phyloP scores from a whole-genome alignment of 2,113 vertebrate genomes.

The Chaetura pelagica region DNA sequence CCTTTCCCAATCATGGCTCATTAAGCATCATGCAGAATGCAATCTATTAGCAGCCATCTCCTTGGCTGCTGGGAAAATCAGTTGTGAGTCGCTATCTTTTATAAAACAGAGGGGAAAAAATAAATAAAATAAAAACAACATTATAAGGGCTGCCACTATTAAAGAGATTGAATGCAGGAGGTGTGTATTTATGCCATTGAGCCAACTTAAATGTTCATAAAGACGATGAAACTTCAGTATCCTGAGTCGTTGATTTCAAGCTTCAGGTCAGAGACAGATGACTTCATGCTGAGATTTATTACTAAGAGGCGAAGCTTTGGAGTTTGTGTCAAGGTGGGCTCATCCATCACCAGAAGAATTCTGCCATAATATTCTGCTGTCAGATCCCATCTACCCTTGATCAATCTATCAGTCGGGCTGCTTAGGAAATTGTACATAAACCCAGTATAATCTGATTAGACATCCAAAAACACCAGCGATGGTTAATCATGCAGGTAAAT shows the following conservation, averaged over 20 bases:
- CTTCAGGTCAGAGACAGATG: conserved; percentile 74
- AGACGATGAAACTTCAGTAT: conserved; percentile 57
- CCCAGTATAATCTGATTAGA: conserved; percentile 34
- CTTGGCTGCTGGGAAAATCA: conserved; percentile 17
- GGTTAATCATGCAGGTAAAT: conserved; percentile 71
- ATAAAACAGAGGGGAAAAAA: conserved; percentile 1
- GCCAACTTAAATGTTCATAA: conserved; percentile 56
- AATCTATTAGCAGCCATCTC: conserved; percentile 46
- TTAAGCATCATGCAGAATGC: conserved; percentile 56
- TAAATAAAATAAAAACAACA: conserved; percentile 28
- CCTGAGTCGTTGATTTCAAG: conserved; percentile 42
- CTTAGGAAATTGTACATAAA: conserved; percentile 59
- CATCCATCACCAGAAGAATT: conserved; percentile 53
- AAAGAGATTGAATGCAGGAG: conserved; percentile 59
- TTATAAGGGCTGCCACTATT: conserved; percentile 59
- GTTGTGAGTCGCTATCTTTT: conserved; percentile 41
- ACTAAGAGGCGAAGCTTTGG: conserved; percentile 58
- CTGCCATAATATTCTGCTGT: conserved; percentile 56
- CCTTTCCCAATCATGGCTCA: conserved; percentile 56
- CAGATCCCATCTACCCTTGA: conserved; percentile 55
- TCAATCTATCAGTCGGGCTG: conserved; percentile 50
- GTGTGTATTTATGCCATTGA: conserved; percentile 53
- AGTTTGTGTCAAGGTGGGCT: conserved; percentile 61
- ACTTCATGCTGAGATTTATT: conserved; percentile 66
- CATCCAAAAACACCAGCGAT: not conserved